Evolutionary conservation across 2,113 vertebrate genomes (phyloP).

Genomic region (Neoarius graeffei): DNA sequence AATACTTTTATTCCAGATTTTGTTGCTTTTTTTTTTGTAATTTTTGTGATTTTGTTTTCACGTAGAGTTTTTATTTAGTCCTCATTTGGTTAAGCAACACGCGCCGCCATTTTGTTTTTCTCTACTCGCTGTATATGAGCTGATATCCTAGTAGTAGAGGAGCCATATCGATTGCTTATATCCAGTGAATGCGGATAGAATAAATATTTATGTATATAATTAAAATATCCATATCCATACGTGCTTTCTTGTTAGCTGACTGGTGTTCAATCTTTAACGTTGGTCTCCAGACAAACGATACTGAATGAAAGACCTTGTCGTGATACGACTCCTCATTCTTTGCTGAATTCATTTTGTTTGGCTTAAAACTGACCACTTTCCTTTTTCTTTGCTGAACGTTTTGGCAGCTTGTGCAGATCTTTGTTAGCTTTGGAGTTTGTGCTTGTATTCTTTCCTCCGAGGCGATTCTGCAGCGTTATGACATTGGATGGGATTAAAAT

Average conservation of each 20-base stretch:
- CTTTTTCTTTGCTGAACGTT: background rate
- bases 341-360: background rate
- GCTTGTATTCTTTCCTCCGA: background rate
- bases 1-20: too few species aligned
- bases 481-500: slow-evolving; percentile 16
- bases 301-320: background rate
- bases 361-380: background rate
- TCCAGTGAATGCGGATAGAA: too few species aligned
- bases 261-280: background rate
- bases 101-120: too few species aligned
- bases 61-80: too few species aligned
- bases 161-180: too few species aligned
- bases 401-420: background rate
- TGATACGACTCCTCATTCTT: background rate
- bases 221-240: background rate
- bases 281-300: background rate
- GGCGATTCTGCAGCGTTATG: background rate
- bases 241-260: background rate
- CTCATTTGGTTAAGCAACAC: too few species aligned
- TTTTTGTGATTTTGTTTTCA: too few species aligned
- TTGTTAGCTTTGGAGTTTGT: background rate
- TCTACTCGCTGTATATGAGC: too few species aligned
- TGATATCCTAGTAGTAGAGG: too few species aligned
- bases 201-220: too few species aligned
- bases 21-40: too few species aligned